Evolutionary conservation across 2,113 vertebrate species (phyloP), one percentile per base, ranked within the genome.

Genomic region (Hypocryptadius cinnamomeus): DNA sequence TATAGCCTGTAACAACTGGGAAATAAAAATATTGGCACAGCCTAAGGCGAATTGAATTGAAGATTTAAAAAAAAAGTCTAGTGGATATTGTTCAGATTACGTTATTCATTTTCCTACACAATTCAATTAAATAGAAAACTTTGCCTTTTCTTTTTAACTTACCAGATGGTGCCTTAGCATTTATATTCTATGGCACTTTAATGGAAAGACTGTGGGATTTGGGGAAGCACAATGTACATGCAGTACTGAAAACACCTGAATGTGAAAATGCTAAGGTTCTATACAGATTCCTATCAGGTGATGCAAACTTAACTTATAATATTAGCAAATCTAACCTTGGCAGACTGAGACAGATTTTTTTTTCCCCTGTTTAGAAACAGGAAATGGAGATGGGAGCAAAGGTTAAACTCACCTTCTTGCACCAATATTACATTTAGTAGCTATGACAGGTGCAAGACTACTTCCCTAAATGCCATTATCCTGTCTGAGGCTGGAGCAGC

Each of bases 381-480:
- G 48, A 84, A 89, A 61, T 35, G 24, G 65, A 79, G 70, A 48
- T 17, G 40, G 53, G 48, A 51, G 20, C 63, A 77, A 93, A 82
- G 86, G 70, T 90, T 85, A 90, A 87, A 79, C 35, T 90, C 69
- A 60, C 70, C 64, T 87, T 68, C 63, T 69, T 87, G 86, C 84
- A 92, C 80, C 73, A 72, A 8, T 35, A 85, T 37, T 51, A 57
- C 45, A 71, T 57, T 85, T 65, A 92, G 80, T 48, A 89, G 70
- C 80, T 91, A 48, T 69, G 70, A 65, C 45, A 89, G 66, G 80
- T 79, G 81, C 84, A 87, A 86, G 70, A 53, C 77, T 89, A 70
- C 60, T 90, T 72, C 72, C 57, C 73, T 94, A 92, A 90, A 89
- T 81, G 90, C 77, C 80, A 76, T 91, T 90, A 94, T 74, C 37